These are phyloP conservation scores for Turnix velox DNA, from an alignment of 2,113 vertebrate genomes.

Conservation along the genomic window DNA sequence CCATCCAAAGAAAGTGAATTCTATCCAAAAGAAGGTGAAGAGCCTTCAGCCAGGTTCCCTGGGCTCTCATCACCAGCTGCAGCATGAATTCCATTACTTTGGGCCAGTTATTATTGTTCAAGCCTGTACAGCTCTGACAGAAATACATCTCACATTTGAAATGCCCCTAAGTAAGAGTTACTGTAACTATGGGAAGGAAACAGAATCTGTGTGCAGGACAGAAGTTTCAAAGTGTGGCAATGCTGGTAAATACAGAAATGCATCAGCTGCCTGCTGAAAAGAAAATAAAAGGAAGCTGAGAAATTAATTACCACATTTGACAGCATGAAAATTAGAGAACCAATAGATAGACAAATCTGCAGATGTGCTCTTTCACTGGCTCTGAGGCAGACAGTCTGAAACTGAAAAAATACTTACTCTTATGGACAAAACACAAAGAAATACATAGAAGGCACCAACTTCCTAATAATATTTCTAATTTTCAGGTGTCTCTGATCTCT, in stretches of 20 bases:
- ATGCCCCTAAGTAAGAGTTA: neutral
- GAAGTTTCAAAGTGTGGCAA: neutral
- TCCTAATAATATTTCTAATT: neutral
- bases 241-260: neutral
- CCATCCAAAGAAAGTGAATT: no score
- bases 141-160: neutral
- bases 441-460: neutral
- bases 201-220: neutral
- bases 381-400: neutral
- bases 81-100: neutral
- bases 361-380: neutral
- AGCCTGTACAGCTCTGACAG: neutral
- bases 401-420: neutral
- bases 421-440: neutral
- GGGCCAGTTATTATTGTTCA: neutral
- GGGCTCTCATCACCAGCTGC: neutral
- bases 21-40: neutral
- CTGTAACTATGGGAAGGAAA: neutral
- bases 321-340: neutral
- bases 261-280: neutral
- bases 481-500: neutral
- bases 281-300: neutral
- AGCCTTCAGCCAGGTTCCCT: neutral
- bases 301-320: neutral
- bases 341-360: neutral